Evolutionary conservation across 1,140 invertebrate genomes (phyloP).

Genomic region (Cataglyphis hispanica): DNA sequence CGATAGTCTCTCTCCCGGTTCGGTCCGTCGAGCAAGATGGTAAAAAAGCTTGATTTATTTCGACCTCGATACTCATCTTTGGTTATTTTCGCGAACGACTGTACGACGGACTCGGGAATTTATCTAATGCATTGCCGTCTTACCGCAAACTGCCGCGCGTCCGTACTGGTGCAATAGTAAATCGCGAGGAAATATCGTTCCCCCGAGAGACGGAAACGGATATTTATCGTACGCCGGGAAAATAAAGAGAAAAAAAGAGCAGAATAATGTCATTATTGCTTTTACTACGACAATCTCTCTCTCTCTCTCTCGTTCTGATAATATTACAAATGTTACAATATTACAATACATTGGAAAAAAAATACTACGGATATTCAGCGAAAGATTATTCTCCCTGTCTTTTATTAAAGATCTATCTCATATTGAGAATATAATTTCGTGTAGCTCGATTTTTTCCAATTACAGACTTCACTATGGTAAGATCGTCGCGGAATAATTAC

Average conservation of each 20-base stretch:
- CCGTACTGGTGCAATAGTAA: constrained; percentile 42
- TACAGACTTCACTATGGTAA: constrained; percentile 34
- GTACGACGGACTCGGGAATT: constrained; percentile 33
- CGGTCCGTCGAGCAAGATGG: neutral
- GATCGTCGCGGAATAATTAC: constrained; percentile 30
- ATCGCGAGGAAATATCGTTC: constrained; percentile 55
- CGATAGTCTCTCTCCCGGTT: neutral
- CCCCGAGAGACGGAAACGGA: constrained; percentile 54
- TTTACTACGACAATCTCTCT: constrained; percentile 9
- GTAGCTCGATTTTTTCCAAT: constrained; percentile 26
- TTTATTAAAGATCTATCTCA: constrained; percentile 35
- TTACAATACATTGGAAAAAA: constrained; percentile 26
- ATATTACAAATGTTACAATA: too few species aligned
- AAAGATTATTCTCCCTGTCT: neutral
- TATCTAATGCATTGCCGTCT: constrained; percentile 27
- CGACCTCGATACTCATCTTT: constrained; percentile 42
- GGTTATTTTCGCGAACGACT: constrained; percentile 27
- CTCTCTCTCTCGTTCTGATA: constrained; percentile 21
- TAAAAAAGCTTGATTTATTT: constrained; percentile 58
- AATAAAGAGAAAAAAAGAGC: constrained; percentile 31
- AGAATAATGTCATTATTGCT: constrained; percentile 49
- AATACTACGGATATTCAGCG: neutral
- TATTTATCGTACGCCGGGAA: constrained; percentile 51
- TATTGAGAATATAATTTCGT: constrained; percentile 52
- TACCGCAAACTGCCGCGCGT: neutral